Evolutionary conservation across 2,113 vertebrate genomes (phyloP).

Genomic region (Xiphophorus hellerii): DNA sequence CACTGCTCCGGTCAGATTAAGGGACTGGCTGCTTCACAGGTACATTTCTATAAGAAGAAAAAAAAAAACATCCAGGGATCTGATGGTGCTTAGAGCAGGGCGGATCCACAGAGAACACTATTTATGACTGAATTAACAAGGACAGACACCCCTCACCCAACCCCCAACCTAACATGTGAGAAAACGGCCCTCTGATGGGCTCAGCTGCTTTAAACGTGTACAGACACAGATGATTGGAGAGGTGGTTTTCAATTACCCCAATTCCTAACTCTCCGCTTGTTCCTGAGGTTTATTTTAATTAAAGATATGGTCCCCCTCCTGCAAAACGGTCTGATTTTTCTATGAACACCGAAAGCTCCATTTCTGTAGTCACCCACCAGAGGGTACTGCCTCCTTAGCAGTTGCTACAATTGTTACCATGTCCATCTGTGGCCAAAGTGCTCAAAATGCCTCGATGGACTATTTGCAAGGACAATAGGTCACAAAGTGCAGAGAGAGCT

Average conservation of each 20-base stretch:
- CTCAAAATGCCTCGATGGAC: slow-evolving; percentile 49
- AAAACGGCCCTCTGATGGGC: slow-evolving; percentile 74
- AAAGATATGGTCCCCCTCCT: slow-evolving; percentile 59
- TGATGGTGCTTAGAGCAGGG: slow-evolving; percentile 58
- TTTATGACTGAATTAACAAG: slow-evolving; percentile 81
- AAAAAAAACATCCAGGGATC: slow-evolving; percentile 39
- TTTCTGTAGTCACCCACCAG: slow-evolving; percentile 62
- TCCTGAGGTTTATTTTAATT: slow-evolving; percentile 75
- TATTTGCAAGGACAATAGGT: slow-evolving; percentile 65
- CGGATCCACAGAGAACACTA: slow-evolving; percentile 65
- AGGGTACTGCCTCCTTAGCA: slow-evolving; percentile 63
- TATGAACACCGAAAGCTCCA: slow-evolving; percentile 50
- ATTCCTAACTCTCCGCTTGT: slow-evolving; percentile 69
- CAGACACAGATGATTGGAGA: slow-evolving; percentile 48
- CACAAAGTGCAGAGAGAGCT: slow-evolving; percentile 22
- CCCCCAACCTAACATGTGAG: slow-evolving; percentile 71
- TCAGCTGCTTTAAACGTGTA: slow-evolving; percentile 77
- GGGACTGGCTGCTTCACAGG: not conserved
- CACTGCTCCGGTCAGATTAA: not conserved
- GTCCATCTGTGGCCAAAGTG: slow-evolving; percentile 59
- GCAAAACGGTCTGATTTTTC: slow-evolving; percentile 60
- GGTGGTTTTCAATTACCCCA: slow-evolving; percentile 78
- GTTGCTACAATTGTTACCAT: slow-evolving; percentile 28
- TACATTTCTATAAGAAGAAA: not conserved
- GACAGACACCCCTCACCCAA: slow-evolving; percentile 70